Percentiles rank a stretch among this genome's conserved stretches.
Conservation (phyloP, 1,140 invertebrate species). For the Trigoniulus corallinus region DNA sequence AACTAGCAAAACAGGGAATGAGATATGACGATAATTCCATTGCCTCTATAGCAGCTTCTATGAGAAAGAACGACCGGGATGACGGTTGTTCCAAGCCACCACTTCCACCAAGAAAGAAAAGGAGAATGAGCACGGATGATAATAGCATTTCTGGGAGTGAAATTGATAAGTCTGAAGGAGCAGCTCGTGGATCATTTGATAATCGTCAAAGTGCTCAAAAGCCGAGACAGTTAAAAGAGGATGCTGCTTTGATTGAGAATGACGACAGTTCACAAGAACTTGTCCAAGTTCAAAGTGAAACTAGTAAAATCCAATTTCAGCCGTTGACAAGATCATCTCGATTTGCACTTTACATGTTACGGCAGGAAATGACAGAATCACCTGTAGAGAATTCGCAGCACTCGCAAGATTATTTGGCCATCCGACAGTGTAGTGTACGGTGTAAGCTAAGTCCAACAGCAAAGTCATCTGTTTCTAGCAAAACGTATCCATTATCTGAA, state of each 20-base stretch:
- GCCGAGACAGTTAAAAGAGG: not conserved
- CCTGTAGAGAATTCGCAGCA: constrained; percentile 8
- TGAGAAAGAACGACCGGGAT: constrained; percentile 6
- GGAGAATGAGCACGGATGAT: no score
- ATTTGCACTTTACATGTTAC: constrained; percentile 34
- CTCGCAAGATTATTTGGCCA: constrained; percentile 12
- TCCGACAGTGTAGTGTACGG: constrained; percentile 10
- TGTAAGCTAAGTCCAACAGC: constrained; percentile 6
- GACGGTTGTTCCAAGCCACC: constrained; percentile 14
- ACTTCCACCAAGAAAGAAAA: no score
- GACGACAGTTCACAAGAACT: constrained; percentile 2
- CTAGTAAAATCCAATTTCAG: not conserved
- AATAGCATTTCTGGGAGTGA: no score
- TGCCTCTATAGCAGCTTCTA: constrained; percentile 9
- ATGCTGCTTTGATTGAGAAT: not conserved
- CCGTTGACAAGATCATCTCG: constrained; percentile 23
- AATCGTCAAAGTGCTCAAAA: not conserved
- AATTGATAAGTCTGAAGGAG: no score
- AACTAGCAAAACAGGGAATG: no score
- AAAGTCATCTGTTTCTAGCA: not conserved
- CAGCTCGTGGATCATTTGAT: not conserved
- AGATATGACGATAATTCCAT: constrained; percentile 19
- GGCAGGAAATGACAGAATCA: constrained; percentile 18
- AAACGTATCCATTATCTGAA: not conserved
- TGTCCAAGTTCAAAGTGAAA: not conserved